Evolutionary conservation across 2,888 invertebrate species (phyloP).

Genomic region (Glaucopsyche alexis): DNA sequence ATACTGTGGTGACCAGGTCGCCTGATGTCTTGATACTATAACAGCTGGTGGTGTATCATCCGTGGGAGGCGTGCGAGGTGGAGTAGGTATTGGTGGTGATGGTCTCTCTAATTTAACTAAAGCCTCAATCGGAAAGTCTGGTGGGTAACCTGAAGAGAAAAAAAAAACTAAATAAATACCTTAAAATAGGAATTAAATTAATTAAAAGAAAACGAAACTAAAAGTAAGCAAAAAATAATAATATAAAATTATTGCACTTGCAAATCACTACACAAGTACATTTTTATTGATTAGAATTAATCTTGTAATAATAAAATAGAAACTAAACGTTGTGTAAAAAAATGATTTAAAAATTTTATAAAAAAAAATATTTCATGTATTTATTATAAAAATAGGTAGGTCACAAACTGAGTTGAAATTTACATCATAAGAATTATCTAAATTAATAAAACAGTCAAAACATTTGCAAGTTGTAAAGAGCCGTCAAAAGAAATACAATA

Average conservation of each 20-base stretch:
- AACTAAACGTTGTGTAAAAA: too few species aligned
- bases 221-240: conserved; percentile 29
- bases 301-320: too few species aligned
- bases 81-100: conserved; percentile 83
- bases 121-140: conserved; percentile 80
- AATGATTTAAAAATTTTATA: too few species aligned
- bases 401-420: neutral
- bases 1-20: conserved; percentile 64
- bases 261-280: too few species aligned
- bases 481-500: conserved; percentile 34
- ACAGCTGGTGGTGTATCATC: conserved; percentile 78
- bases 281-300: too few species aligned
- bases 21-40: conserved; percentile 66
- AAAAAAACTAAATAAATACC: conserved; percentile 41
- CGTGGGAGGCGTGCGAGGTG: conserved; percentile 87
- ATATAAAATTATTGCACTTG: too few species aligned
- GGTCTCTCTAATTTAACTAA: conserved; percentile 81
- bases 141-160: conserved; percentile 74
- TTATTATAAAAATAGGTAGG: too few species aligned
- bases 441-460: conserved; percentile 35
- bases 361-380: too few species aligned
- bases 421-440: conserved; percentile 30
- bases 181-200: conserved; percentile 26
- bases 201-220: conserved; percentile 32
- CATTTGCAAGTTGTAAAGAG: neutral